Conservation (phyloP, 1,140 invertebrate species). For the Tenebrio molitor region DNA sequence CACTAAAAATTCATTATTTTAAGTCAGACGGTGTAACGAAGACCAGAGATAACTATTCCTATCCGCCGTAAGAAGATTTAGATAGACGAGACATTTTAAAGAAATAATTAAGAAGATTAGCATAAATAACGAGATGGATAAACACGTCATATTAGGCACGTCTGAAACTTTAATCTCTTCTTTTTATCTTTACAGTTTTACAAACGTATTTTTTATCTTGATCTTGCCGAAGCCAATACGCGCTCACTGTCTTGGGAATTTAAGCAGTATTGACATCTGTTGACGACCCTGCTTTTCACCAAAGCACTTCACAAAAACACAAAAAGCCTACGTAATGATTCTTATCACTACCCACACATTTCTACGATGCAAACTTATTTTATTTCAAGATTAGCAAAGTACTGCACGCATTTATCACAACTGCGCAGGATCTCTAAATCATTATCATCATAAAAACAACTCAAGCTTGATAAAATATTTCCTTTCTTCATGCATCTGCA, state of each 20-base stretch:
- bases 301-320: neutral
- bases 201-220: constrained; percentile 31
- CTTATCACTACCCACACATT: too few species aligned
- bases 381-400: too few species aligned
- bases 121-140: constrained; percentile 35
- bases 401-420: too few species aligned
- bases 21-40: constrained; percentile 26
- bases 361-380: too few species aligned
- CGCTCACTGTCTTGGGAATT: neutral
- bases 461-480: too few species aligned
- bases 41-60: constrained; percentile 16
- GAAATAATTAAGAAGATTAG: constrained; percentile 35
- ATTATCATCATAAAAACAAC: too few species aligned
- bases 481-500: too few species aligned
- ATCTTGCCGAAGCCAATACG: constrained; percentile 15
- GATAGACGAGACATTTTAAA: constrained; percentile 33
- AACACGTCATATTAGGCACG: constrained; percentile 36
- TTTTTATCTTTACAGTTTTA: constrained; percentile 34
- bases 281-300: neutral
- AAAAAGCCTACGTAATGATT: too few species aligned
- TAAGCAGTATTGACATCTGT: neutral
- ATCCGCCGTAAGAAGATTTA: constrained; percentile 28
- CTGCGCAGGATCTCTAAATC: too few species aligned
- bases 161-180: constrained; percentile 20
- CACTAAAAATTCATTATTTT: constrained; percentile 31